phyloP scores from a whole-genome alignment of 1,140 invertebrate species.

The Ganaspis sp. region DNA sequence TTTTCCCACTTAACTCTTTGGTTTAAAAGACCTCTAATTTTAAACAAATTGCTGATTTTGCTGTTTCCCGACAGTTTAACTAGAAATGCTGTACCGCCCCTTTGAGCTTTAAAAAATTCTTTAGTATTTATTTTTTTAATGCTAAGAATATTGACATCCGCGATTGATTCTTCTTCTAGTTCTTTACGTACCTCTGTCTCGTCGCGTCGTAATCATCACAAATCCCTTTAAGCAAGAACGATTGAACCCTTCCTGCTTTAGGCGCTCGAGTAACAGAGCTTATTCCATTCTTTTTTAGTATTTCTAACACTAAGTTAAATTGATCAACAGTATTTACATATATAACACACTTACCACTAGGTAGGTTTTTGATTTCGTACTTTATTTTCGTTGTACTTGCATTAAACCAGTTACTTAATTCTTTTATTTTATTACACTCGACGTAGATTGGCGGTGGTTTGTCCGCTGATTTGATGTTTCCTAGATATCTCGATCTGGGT shows the following conservation, averaged over 20 bases:
- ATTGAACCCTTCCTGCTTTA: background rate
- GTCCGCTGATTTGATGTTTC: background rate
- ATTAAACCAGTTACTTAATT: background rate
- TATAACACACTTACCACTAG: background rate
- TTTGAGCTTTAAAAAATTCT: too few species aligned
- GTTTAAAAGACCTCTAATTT: too few species aligned
- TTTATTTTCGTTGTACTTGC: background rate
- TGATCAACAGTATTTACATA: background rate
- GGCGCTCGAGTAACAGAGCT: background rate
- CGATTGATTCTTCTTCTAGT: too few species aligned
- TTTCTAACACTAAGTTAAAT: background rate
- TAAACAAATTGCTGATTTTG: too few species aligned
- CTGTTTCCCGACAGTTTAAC: too few species aligned
- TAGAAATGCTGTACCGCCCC: too few species aligned
- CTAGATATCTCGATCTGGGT: background rate
- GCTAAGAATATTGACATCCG: too few species aligned
- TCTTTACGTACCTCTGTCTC: too few species aligned
- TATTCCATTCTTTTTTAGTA: background rate
- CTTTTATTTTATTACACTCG: background rate
- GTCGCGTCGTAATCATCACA: background rate
- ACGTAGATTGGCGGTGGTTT: background rate
- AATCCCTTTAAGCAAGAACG: background rate
- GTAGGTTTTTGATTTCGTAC: background rate
- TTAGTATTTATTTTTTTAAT: too few species aligned
- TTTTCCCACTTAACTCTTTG: too few species aligned